Evolutionary conservation across 2,888 invertebrate species (phyloP), one percentile per base, ranked within the genome.

Genomic region (Zele albiditarsus): DNA sequence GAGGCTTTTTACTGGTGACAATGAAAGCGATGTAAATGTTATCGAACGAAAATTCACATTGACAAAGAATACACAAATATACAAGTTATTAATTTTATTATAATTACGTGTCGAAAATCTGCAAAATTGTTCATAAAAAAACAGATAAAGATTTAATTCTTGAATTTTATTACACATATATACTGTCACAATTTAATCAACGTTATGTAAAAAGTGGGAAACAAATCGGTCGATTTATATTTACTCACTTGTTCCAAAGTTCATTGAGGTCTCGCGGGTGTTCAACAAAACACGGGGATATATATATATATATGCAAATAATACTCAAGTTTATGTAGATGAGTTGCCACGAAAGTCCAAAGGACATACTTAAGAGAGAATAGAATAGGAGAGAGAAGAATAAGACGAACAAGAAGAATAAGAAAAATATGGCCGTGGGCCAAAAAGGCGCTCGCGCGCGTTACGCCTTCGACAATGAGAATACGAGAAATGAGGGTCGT

Each of bases 401-500:
- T n/a, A 57, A 23, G 58, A 38, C 8, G 66, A 27, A 60, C 58
- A 68, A 49, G 38, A 31, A 73, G 67, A 25, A 62, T 58, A 73
- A 27, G 62, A 31, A 25, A 73, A 76, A 60, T 70, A 65, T 73
- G 73, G 76, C 76, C 67, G 12, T 38, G 67, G 38, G 65, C 73
- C 76, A 76, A 73, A 67, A 46, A 46, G 16, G n/a, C 46, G 57
- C 53, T 31, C 63, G 62, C 31, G 62, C 31, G 25, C 57, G 25
- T 58, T 58, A 49, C 28, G 46, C 46, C 46, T 46, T 60, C 68
- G 49, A 42, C 27, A 42, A 73, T 38, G 38, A 74, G 69, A 70
- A 53, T 63, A 46, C 46, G 49, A 49, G 63, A 57, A 65, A 70
- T 38, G 69, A 75, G 79, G 60, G 78, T 77, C 77, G 79, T 80